A percentile compares a stretch with the other conserved stretches of the same genome.
Conservation (phyloP, 2,113 vertebrate genomes). For the Hypocryptadius cinnamomeus region DNA sequence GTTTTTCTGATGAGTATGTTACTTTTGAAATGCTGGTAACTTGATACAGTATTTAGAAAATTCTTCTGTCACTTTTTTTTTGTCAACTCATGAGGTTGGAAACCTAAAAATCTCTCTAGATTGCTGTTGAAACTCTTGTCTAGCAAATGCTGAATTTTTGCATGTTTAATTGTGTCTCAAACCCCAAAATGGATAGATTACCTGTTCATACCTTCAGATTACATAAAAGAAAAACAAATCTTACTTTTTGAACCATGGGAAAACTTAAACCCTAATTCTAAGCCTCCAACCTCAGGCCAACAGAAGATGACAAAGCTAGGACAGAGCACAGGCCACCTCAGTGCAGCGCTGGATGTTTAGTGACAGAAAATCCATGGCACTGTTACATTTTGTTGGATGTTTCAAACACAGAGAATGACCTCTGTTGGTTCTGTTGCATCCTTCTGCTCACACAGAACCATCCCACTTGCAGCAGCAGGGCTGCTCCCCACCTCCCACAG, state of each 20-base stretch:
- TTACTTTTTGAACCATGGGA: not conserved
- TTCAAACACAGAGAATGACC: not conserved
- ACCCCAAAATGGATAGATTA: not conserved
- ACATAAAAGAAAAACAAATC: not conserved
- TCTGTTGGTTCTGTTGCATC: not conserved
- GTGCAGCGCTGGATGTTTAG: not conserved
- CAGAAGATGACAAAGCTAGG: not conserved
- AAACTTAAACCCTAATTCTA: not conserved
- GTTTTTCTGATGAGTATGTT: not conserved
- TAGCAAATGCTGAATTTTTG: not conserved
- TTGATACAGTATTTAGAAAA: not conserved
- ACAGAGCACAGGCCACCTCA: not conserved
- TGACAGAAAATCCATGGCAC: not conserved
- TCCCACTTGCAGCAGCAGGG: not conserved
- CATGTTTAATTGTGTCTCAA: not conserved
- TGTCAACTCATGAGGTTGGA: not conserved
- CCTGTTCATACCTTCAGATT: not conserved
- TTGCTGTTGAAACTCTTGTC: not conserved
- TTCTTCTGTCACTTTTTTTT: not conserved
- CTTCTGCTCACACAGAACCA: not conserved
- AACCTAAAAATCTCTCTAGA: not conserved
- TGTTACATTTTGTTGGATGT: not conserved
- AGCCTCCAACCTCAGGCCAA: not conserved
- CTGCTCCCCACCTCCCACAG: not conserved
- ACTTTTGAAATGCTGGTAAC: not conserved